Evolutionary conservation across 1,140 invertebrate species (phyloP).

Genomic region (Planococcus citri): DNA sequence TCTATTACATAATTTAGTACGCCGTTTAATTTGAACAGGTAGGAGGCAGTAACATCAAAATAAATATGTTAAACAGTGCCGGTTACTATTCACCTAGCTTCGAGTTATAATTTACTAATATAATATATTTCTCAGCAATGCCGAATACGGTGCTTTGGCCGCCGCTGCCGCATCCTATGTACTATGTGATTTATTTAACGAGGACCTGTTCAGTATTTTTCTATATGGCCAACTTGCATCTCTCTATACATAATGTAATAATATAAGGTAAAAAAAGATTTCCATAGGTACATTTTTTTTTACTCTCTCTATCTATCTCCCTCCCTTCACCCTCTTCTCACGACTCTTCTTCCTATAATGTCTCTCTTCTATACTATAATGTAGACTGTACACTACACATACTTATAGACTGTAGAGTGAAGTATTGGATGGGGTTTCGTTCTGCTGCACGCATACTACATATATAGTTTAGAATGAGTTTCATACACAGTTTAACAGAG

Average conservation of each 20-base stretch:
- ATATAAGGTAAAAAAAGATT: background rate
- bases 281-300: slow-evolving; percentile 8
- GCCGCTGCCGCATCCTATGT: background rate
- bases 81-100: slow-evolving; percentile 6
- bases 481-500: too few species aligned
- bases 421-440: too few species aligned
- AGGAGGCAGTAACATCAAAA: slow-evolving; percentile 6
- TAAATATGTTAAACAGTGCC: slow-evolving; percentile 3
- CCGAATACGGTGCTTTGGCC: background rate
- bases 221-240: background rate
- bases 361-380: too few species aligned
- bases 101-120: slow-evolving; percentile 8
- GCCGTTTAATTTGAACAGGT: slow-evolving; percentile 2
- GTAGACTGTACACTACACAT: too few species aligned
- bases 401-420: too few species aligned
- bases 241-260: background rate
- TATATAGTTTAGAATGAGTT: too few species aligned
- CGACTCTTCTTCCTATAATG: background rate
- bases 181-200: slow-evolving; percentile 7
- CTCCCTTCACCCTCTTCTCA: background rate
- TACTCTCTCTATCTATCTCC: too few species aligned
- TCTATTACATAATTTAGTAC: background rate
- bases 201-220: background rate
- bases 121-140: slow-evolving; percentile 1
- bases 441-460: too few species aligned